Base-by-base conservation (phyloP, 1,140 invertebrate species). In the Drosophila persimilis region DNA sequence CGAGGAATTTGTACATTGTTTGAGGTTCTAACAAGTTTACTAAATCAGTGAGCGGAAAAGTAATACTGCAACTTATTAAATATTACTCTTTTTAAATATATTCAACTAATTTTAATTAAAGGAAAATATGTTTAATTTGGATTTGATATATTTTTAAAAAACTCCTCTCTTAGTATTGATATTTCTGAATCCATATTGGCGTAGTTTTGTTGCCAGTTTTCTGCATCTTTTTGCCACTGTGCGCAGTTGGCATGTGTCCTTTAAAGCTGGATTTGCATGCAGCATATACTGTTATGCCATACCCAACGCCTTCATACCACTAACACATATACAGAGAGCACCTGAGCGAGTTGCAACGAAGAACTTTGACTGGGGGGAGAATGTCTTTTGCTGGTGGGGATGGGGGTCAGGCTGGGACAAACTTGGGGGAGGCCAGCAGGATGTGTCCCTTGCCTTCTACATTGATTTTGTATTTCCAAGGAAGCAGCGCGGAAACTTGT, bases 391-490 rank as follows among this genome's bases (percentile, higher is more conserved):
- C 35, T 2, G 41, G 39, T 9, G 26, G 17, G 8, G 46, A 26
- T 29, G 24, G n/a, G 17, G 7, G 22, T 9, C 11, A 7, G 46
- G 54, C 57, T 47, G 64, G 61, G 67, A 62, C 69, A 85, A 81
- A 86, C 83, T 81, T 81, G 29, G 6, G 29, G 2, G 29, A 31
- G 29, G 73, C 46, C 73, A 55, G 43, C 64, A 73, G 75, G 72
- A 88, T 79, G 66, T 88, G 84, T 88, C 84, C 79, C 63, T 61
- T 55, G 78, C 65, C 71, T 72, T 60, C 60, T 69, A 83, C 83
- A 88, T 88, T 88, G 83, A 88, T 88, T 89, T 88, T 66, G 67
- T 66, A 88, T 83, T 88, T 88, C 79, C 83, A 88, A 77, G 79
- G 84, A 88, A 88, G 83, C 79, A 55, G 67, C 79, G 83, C 83